A percentile compares a stretch with the other conserved stretches of the same genome.
Evolutionary conservation across 2,888 invertebrate species (phyloP).

Genomic region (Campopleginae sp.): DNA sequence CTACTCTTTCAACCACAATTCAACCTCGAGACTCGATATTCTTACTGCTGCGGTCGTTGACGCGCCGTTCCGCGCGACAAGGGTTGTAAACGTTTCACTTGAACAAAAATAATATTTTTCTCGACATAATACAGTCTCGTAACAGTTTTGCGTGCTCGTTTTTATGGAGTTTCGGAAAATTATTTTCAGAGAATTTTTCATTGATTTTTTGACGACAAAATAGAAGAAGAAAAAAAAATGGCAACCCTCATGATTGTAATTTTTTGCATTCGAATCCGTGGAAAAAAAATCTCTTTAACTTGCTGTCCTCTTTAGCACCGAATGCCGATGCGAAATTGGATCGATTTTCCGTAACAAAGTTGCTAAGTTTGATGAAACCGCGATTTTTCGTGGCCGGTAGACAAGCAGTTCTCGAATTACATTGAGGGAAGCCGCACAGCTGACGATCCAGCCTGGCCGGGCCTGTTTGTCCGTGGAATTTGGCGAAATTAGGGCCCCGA

Average conservation of each 20-base stretch:
- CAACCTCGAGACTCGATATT: slow-evolving; percentile 46
- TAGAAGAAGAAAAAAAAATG: too few species aligned
- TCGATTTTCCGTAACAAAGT: slow-evolving; percentile 17
- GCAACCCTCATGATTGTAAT: not conserved
- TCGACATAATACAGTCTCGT: not conserved
- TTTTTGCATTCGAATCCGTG: not conserved
- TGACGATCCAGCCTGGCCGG: slow-evolving; percentile 28
- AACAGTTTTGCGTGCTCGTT: not conserved
- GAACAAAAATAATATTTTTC: not conserved
- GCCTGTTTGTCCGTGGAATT: slow-evolving; percentile 16
- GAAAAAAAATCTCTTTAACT: not conserved
- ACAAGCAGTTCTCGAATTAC: slow-evolving; percentile 41
- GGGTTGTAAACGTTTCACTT: slow-evolving; percentile 12
- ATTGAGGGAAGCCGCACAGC: slow-evolving; percentile 47
- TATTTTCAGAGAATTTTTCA: not conserved
- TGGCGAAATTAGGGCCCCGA: slow-evolving; percentile 22
- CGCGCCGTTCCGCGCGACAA: slow-evolving; percentile 1
- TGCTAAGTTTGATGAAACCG: slow-evolving; percentile 19
- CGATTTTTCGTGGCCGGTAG: slow-evolving; percentile 24
- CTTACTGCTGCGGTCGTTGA: slow-evolving; percentile 40
- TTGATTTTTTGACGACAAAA: not conserved
- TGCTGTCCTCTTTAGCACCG: not conserved
- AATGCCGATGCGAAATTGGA: slow-evolving; percentile 15
- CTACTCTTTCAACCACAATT: slow-evolving; percentile 53
- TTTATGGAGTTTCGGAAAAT: not conserved